Evolutionary conservation across 2,113 vertebrate species (phyloP).

Genomic region (Tachysurus fulvidraco): DNA sequence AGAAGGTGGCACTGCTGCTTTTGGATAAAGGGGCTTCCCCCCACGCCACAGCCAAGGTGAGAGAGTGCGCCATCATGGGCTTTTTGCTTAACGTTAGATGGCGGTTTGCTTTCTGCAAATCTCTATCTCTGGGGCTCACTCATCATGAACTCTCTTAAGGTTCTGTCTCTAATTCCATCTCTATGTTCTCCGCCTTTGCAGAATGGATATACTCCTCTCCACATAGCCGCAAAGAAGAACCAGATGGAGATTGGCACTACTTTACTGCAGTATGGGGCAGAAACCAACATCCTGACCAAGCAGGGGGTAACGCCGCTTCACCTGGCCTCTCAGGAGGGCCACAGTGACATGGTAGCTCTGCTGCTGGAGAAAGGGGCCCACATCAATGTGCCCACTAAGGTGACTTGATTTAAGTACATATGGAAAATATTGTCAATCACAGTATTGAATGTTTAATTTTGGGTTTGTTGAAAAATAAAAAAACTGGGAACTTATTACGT

Average conservation of each 20-base stretch:
- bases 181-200: constrained; percentile 52
- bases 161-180: background rate
- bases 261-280: constrained; percentile 85
- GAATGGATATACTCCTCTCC: constrained; percentile 97
- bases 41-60: constrained; percentile 93
- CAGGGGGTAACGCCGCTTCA: constrained; percentile 94
- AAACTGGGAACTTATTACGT: background rate
- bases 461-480: background rate
- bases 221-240: constrained; percentile 98
- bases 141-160: background rate
- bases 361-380: constrained; percentile 86
- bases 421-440: background rate
- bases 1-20: constrained; percentile 94
- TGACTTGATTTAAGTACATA: constrained; percentile 57
- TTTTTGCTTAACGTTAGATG: background rate
- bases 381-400: constrained; percentile 88
- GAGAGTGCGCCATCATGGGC: constrained; percentile 62
- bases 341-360: constrained; percentile 85
- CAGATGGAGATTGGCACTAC: constrained; percentile 94
- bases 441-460: background rate
- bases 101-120: constrained; percentile 12
- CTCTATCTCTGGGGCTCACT: background rate
- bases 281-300: constrained; percentile 90
- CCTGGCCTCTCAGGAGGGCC: constrained; percentile 92
- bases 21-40: constrained; percentile 96